Base-by-base conservation (phyloP, 2,113 vertebrate genomes). In the Triplophysa siluroides region DNA sequence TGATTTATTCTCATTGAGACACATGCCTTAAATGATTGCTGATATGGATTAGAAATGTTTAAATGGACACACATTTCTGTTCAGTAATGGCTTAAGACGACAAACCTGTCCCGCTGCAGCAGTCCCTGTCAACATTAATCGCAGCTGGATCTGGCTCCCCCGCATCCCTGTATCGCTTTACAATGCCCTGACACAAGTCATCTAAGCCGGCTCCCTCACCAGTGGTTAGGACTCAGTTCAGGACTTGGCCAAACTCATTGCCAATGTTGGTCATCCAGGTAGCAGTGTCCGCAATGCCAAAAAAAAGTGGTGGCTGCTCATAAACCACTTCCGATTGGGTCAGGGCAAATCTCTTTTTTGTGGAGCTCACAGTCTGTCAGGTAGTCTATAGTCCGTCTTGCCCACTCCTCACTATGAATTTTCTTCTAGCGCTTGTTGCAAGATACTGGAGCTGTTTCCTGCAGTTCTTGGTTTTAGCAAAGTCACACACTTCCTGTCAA, bases 81-180 rank as follows among this genome's bases (percentile, higher is more conserved):
- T 9, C 18, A 7, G 3, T 11, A 43, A 43, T 21, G n/a, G 0
- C n/a, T 6, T 19, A 41, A 81, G 38, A 33, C 7, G 21, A 80
- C 78, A 26, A 75, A 85, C 80, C 80, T 26, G 45, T 52, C 19
- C 65, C 8, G 9, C 79, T 88, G 82, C 85, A 86, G 67, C 85
- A 86, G 19, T 86, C 85, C 18, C 85, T 23, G 74, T 88, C 80
- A 7, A 86, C 86, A 79, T 83, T 84, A 2, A 87, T 83, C 11
- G 43, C 69, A 1, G 81, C 74, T 45, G 86, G 85, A 38, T 85
- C 47, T 33, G 81, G 24, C 38, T 83, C 58, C 1, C 79, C 83
- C 23, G 81, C 85, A 54, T 84, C 41, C 70, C 11, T 6, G 52
- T 84, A 85, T 0, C 64, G 19, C 7, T 54, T 18, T 16, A 54